phyloP scores from a whole-genome alignment of 2,797 vertebrate genomes.

The Gallinago solitaria region DNA sequence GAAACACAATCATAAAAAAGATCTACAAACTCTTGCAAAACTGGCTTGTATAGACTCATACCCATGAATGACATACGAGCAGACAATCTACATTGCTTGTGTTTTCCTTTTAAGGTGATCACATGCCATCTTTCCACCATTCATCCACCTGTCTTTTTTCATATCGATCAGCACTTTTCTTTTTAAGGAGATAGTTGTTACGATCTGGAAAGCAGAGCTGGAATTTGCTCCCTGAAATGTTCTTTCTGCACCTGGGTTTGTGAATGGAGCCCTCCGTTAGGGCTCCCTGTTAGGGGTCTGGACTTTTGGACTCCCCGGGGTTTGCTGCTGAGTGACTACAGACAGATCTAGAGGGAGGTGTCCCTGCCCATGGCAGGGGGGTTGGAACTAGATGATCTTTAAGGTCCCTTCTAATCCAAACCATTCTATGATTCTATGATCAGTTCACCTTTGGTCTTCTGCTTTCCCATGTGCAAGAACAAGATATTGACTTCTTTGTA shows the following conservation, averaged over 20 bases:
- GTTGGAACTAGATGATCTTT: too few relatives aligned
- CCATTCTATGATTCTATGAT: too few relatives aligned
- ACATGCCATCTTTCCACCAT: neutral
- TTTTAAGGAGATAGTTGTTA: neutral
- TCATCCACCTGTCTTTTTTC: neutral
- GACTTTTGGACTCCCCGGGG: neutral
- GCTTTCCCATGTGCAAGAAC: neutral
- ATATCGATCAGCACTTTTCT: neutral
- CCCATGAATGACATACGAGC: neutral
- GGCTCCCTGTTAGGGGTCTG: neutral
- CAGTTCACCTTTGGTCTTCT: neutral
- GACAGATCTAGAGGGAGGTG: too few relatives aligned
- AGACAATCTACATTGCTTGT: neutral
- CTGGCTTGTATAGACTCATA: slow-evolving; percentile 51
- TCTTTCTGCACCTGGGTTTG: neutral
- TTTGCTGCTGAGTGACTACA: neutral
- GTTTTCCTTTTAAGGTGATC: slow-evolving; percentile 56
- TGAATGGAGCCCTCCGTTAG: neutral
- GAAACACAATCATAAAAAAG: slow-evolving; percentile 9
- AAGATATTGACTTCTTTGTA: neutral
- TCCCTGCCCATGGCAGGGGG: too few relatives aligned
- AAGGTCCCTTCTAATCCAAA: too few relatives aligned
- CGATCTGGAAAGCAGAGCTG: neutral
- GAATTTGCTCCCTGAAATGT: neutral
- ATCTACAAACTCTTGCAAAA: slow-evolving; percentile 52